Evolutionary conservation across 2,888 invertebrate species (phyloP).

Genomic region (Thelaira solivaga): DNA sequence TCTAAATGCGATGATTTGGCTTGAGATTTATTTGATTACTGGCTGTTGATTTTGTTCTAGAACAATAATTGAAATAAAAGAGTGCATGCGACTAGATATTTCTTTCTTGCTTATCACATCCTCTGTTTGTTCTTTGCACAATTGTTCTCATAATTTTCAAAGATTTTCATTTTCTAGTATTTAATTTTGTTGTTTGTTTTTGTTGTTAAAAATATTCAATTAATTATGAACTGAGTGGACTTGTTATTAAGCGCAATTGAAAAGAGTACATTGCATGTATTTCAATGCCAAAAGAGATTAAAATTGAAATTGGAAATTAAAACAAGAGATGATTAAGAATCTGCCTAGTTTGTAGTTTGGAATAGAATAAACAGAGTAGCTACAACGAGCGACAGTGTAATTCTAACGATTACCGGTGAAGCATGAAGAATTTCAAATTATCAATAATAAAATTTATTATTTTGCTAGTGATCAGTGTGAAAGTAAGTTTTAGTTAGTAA

Average conservation of each 20-base stretch:
- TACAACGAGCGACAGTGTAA: slow-evolving; percentile 38
- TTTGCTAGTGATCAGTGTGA: slow-evolving; percentile 1
- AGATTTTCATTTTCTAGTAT: not conserved
- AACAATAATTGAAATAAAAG: too few relatives aligned
- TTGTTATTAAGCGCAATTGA: slow-evolving; percentile 1
- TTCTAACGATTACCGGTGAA: slow-evolving; percentile 40
- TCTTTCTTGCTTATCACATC: not conserved
- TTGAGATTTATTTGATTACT: too few relatives aligned
- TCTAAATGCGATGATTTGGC: too few relatives aligned
- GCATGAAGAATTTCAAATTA: slow-evolving; percentile 49
- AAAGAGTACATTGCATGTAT: slow-evolving; percentile 34
- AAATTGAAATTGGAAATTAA: slow-evolving; percentile 23
- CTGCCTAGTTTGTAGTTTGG: too few relatives aligned
- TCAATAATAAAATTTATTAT: slow-evolving; percentile 13
- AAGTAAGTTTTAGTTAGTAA: slow-evolving; percentile 29
- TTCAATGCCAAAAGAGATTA: slow-evolving; percentile 57
- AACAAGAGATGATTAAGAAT: too few relatives aligned
- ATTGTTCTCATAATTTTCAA: too few relatives aligned
- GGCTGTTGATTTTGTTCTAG: too few relatives aligned
- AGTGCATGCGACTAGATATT: too few relatives aligned
- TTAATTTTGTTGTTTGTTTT: not conserved
- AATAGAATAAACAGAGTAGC: not conserved
- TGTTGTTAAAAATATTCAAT: slow-evolving; percentile 7
- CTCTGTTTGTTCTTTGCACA: too few relatives aligned
- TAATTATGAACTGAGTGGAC: not conserved